Evolutionary conservation across 2,888 invertebrate genomes (phyloP).

Genomic region (Lepidochitona cinerea): DNA sequence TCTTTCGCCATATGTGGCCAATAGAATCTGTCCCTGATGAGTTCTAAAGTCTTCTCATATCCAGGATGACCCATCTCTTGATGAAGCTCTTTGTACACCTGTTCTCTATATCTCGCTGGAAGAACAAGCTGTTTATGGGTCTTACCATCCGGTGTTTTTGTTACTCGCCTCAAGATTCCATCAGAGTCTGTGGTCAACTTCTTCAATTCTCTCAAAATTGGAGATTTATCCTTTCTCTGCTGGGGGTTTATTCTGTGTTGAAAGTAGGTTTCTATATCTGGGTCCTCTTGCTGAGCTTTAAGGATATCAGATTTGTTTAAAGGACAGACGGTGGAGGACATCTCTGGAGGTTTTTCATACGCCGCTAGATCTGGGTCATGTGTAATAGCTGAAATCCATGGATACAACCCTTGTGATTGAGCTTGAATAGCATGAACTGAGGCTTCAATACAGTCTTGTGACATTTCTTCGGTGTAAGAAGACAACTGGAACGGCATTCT

Average conservation of each 20-base stretch:
- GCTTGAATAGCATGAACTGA: neutral
- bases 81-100: slow-evolving; percentile 7
- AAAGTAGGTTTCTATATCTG: neutral
- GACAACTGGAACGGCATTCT: neutral
- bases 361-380: neutral
- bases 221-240: neutral
- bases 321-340: neutral
- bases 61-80: slow-evolving; percentile 3
- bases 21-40: slow-evolving; percentile 6
- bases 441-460: neutral
- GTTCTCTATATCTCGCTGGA: neutral
- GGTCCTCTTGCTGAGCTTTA: neutral
- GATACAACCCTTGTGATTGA: neutral
- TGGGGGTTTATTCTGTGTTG: neutral
- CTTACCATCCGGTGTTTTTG: neutral
- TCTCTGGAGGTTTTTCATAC: neutral
- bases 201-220: neutral
- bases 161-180: slow-evolving; percentile 2
- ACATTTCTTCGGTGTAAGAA: neutral
- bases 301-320: neutral
- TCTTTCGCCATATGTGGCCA: slow-evolving; percentile 8
- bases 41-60: neutral
- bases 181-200: neutral
- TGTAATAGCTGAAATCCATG: neutral
- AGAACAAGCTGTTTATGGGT: neutral